Conservation (phyloP, 2,113 vertebrate genomes). For the Solenodon paradoxus region DNA sequence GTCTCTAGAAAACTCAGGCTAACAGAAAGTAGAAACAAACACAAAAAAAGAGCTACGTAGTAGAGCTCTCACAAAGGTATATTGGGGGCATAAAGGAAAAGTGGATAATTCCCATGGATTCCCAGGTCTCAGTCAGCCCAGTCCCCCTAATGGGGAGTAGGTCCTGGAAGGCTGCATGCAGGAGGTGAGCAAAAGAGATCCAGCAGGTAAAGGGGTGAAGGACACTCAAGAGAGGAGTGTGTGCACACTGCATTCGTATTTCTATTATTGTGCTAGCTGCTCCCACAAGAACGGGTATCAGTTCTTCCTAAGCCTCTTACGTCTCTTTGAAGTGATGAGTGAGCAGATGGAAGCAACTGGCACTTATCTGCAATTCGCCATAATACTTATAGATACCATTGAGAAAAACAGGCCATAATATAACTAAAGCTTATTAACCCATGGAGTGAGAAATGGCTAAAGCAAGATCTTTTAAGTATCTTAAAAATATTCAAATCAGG, state of each 20-base stretch:
- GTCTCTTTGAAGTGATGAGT: not conserved
- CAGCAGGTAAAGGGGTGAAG: not conserved
- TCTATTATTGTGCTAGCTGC: not conserved
- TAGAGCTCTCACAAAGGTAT: not conserved
- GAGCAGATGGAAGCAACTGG: not conserved
- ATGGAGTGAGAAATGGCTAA: not conserved
- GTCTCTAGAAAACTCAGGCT: not conserved
- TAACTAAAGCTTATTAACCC: not conserved
- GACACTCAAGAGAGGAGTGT: not conserved
- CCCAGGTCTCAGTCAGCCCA: not conserved
- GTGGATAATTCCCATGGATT: not conserved
- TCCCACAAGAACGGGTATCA: not conserved
- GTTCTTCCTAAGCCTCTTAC: not conserved
- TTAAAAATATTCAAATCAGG: not conserved
- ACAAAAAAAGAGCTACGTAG: not conserved
- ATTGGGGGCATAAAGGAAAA: not conserved
- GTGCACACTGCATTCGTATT: not conserved
- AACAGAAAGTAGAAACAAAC: not conserved
- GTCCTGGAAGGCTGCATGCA: not conserved
- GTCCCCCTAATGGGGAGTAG: not conserved
- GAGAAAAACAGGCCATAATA: not conserved
- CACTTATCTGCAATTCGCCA: not conserved
- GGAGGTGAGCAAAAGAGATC: not conserved
- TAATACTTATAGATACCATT: not conserved
- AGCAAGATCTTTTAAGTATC: not conserved